Evolutionary conservation across 2,113 vertebrate species (phyloP).

Genomic region (Megalops atlanticus): DNA sequence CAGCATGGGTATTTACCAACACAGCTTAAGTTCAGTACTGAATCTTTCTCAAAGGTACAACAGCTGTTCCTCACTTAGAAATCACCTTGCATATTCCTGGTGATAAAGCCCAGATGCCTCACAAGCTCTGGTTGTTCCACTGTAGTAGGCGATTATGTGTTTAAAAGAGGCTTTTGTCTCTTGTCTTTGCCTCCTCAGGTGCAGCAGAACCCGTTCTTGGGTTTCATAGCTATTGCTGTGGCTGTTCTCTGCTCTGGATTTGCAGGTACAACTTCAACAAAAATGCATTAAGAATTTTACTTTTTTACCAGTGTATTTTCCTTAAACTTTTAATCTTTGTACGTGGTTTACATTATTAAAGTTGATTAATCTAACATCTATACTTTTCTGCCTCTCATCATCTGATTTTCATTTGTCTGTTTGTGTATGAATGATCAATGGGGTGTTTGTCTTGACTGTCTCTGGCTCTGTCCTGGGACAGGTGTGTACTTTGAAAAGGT

Average conservation of each 20-base stretch:
- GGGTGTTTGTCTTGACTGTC: background rate
- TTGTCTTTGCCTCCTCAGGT: constrained; percentile 73
- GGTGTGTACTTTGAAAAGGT: constrained; percentile 99
- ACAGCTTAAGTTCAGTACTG: too few relatives aligned
- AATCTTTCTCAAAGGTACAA: too few relatives aligned
- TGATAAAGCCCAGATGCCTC: too few relatives aligned
- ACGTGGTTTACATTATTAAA: too few relatives aligned
- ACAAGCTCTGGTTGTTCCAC: background rate
- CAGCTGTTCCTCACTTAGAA: too few relatives aligned
- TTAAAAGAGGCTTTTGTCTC: background rate
- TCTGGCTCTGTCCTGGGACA: constrained; percentile 47
- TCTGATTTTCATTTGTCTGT: background rate
- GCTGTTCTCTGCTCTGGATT: constrained; percentile 96
- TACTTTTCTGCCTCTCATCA: background rate
- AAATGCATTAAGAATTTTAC: background rate
- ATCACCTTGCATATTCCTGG: too few relatives aligned
- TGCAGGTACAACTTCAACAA: constrained; percentile 77
- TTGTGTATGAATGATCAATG: background rate
- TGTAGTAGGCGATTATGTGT: background rate
- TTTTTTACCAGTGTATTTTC: too few relatives aligned
- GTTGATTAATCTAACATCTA: background rate
- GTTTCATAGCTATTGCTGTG: constrained; percentile 84
- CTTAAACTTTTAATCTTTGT: too few relatives aligned
- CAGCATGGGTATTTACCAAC: too few relatives aligned
- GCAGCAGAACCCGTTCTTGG: constrained; percentile 86